Evolutionary conservation across 2,797 vertebrate genomes (phyloP).

Genomic region (Gila robusta): DNA sequence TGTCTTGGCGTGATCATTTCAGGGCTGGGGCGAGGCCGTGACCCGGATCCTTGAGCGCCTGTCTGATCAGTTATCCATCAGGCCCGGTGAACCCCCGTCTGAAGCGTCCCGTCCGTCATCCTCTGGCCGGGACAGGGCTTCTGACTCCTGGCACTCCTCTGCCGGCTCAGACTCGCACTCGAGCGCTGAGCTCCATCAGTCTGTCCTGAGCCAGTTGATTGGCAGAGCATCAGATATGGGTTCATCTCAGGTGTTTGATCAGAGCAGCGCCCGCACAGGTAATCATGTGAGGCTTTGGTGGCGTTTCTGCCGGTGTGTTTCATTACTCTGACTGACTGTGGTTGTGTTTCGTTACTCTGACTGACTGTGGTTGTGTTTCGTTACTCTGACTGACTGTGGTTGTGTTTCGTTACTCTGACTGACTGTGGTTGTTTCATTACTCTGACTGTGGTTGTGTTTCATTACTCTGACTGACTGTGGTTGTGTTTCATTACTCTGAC

Average conservation of each 20-base stretch:
- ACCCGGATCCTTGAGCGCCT: constrained; percentile 35
- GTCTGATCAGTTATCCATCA: constrained; percentile 8
- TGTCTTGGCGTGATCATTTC: background rate
- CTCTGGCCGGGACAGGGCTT: constrained; percentile 38
- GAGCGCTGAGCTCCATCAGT: constrained; percentile 22
- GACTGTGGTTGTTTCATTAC: too few species aligned
- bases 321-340: background rate
- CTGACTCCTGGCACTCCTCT: background rate
- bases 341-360: background rate
- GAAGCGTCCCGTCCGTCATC: background rate
- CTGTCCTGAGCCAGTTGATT: constrained; percentile 58
- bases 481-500: too few species aligned
- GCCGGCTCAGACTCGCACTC: background rate
- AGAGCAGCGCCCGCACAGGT: background rate
- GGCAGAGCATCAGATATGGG: constrained; percentile 66
- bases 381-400: too few species aligned
- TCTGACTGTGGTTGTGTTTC: too few species aligned
- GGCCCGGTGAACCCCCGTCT: background rate
- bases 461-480: too few species aligned
- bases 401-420: too few species aligned
- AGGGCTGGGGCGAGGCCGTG: constrained; percentile 56
- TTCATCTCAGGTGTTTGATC: constrained; percentile 61
- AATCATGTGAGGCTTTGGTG: background rate
- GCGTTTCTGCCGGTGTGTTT: background rate
- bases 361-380: too few species aligned